Percentiles rank a stretch among this genome's conserved stretches.
phyloP scores from a whole-genome alignment of 2,113 vertebrate genomes.

The Felis catus region DNA sequence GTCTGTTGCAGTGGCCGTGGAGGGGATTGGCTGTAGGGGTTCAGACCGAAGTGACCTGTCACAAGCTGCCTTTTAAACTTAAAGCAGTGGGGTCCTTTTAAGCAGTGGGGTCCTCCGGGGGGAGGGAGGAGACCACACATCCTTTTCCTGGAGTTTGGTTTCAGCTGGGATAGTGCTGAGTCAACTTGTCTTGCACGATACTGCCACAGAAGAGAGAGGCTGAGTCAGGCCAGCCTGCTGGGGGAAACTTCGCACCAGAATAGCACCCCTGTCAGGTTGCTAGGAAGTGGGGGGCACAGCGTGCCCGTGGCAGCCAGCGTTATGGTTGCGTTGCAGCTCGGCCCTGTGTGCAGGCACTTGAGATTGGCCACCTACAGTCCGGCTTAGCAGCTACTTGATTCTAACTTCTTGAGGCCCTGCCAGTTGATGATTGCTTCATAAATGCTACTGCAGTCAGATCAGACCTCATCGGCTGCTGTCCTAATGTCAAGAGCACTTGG shows the following conservation, averaged over 20 bases:
- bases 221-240: slow-evolving; percentile 5
- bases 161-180: not conserved
- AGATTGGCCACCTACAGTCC: not conserved
- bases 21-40: not conserved
- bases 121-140: not conserved
- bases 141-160: not conserved
- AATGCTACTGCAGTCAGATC: not conserved
- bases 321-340: not conserved
- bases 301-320: not conserved
- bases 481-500: not conserved
- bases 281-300: not conserved
- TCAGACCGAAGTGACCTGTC: not conserved
- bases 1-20: not conserved
- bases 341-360: not conserved
- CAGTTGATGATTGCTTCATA: not conserved
- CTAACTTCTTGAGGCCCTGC: slow-evolving; percentile 23
- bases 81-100: not conserved
- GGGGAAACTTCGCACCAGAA: not conserved
- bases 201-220: not conserved
- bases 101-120: not conserved
- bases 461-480: not conserved
- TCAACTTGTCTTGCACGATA: not conserved
- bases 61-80: not conserved
- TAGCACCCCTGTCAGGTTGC: not conserved
- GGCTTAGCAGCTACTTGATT: slow-evolving; percentile 25